Evolutionary conservation across 92 coral and sea anemone genomes (phyloP).

Genomic region (Epizoanthus rinbou): DNA sequence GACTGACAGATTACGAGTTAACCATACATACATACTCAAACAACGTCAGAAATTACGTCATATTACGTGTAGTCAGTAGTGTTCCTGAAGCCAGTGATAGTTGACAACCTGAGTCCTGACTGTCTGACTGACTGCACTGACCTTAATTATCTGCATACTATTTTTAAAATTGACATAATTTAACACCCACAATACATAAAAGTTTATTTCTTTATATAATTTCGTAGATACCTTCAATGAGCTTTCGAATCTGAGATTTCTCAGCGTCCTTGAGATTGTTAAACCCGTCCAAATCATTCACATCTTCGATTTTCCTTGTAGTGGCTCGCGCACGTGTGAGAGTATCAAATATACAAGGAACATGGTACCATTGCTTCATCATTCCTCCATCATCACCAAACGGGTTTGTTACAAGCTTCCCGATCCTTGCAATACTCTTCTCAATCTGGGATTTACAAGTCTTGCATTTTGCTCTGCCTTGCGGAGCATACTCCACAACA

Average conservation of each 20-base stretch:
- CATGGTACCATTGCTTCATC: constrained; percentile 98
- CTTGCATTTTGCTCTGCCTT: constrained; percentile 96
- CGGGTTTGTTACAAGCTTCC: constrained; percentile 84
- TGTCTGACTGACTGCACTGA: too few relatives aligned
- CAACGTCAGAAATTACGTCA: too few relatives aligned
- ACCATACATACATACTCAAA: too few relatives aligned
- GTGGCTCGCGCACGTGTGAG: constrained; percentile 87
- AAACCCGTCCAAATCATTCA: constrained; percentile 87
- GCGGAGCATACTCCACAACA: constrained; percentile 90
- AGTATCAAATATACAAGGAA: constrained; percentile 82
- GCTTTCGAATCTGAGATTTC: constrained; percentile 64
- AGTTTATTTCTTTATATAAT: not conserved
- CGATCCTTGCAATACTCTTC: constrained; percentile 86
- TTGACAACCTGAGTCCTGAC: too few relatives aligned
- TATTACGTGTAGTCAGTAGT: too few relatives aligned
- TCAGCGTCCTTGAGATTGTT: constrained; percentile 74
- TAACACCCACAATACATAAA: too few relatives aligned
- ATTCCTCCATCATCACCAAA: constrained; percentile 94
- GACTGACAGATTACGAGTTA: too few relatives aligned
- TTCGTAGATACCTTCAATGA: constrained; percentile 66
- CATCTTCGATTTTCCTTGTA: constrained; percentile 82
- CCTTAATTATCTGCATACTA: too few relatives aligned
- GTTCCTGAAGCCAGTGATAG: too few relatives aligned
- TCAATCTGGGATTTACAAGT: constrained; percentile 92
- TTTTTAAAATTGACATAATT: too few relatives aligned